Conservation (phyloP, 2,888 invertebrate genomes). For the Julus scanicus region DNA sequence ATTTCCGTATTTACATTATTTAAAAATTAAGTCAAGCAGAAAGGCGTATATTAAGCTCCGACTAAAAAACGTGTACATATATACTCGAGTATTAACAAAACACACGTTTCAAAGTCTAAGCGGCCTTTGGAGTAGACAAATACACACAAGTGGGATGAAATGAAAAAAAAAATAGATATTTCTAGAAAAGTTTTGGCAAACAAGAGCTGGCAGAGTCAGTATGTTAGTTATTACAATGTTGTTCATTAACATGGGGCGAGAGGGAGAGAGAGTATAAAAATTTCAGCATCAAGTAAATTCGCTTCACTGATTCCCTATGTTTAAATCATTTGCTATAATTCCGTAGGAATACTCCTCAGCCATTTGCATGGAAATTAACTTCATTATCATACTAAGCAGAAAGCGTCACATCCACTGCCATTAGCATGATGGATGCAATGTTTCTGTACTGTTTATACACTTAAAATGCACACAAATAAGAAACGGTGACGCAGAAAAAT, state of each 20-base stretch:
- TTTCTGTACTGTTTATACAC: conserved; percentile 33
- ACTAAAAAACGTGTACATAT: conserved; percentile 8
- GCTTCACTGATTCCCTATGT: conserved; percentile 50
- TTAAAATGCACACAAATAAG: conserved; percentile 27
- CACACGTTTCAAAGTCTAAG: background rate
- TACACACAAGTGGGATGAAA: conserved; percentile 20
- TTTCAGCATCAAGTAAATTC: conserved; percentile 47
- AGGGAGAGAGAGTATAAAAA: conserved; percentile 10
- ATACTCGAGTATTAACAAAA: conserved; percentile 9
- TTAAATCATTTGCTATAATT: conserved; percentile 51
- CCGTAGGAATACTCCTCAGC: conserved; percentile 44
- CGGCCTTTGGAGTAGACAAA: conserved; percentile 28
- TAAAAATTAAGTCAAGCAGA: conserved; percentile 49
- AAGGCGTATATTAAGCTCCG: conserved; percentile 42
- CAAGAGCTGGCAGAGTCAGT: conserved; percentile 15
- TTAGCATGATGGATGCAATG: conserved; percentile 39
- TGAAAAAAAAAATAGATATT: conserved; percentile 31
- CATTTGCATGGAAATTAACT: conserved; percentile 51
- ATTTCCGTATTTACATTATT: conserved; percentile 50
- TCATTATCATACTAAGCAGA: conserved; percentile 50
- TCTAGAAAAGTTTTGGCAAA: conserved; percentile 40
- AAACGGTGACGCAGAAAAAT: conserved; percentile 28
- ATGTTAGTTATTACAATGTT: conserved; percentile 49
- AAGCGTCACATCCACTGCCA: conserved; percentile 49
- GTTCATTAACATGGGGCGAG: conserved; percentile 41